A percentile compares a stretch with the other conserved stretches of the same genome.
Evolutionary conservation across 2,797 vertebrate species (phyloP).

Genomic region (Phyllotis vaccarum): DNA sequence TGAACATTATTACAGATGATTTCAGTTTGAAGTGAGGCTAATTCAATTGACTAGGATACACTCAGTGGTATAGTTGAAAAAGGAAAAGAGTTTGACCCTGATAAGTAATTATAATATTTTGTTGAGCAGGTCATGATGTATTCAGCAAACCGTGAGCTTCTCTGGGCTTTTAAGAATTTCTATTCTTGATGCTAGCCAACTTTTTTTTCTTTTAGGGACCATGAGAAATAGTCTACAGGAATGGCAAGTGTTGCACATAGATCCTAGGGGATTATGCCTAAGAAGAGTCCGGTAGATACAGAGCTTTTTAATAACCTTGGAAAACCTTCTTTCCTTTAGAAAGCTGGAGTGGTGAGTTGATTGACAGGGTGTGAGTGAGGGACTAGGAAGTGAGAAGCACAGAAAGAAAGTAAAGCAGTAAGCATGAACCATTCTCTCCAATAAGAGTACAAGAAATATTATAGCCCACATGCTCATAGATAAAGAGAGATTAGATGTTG

Average conservation of each 20-base stretch:
- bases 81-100: not conserved
- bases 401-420: not conserved
- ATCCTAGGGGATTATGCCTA: not conserved
- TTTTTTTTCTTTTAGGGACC: not conserved
- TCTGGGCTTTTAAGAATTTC: conserved; percentile 12
- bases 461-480: not conserved
- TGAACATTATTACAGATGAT: not conserved
- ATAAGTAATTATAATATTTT: not conserved
- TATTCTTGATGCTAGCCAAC: not conserved
- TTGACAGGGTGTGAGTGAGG: not conserved
- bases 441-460: not conserved
- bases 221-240: conserved; percentile 33
- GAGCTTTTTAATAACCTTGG: conserved; percentile 47
- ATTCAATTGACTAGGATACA: not conserved
- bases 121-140: conserved; percentile 18
- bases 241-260: conserved; percentile 8
- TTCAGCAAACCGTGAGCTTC: not conserved
- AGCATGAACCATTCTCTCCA: not conserved
- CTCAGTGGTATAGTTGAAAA: not conserved
- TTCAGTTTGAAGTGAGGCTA: not conserved
- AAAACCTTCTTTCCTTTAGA: conserved; percentile 36
- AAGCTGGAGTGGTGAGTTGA: not conserved
- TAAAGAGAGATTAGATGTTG: not conserved
- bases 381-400: not conserved
- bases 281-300: not conserved